Evolutionary conservation across 2,797 vertebrate genomes (phyloP).

Genomic region (Schizopygopsis malacanthus): DNA sequence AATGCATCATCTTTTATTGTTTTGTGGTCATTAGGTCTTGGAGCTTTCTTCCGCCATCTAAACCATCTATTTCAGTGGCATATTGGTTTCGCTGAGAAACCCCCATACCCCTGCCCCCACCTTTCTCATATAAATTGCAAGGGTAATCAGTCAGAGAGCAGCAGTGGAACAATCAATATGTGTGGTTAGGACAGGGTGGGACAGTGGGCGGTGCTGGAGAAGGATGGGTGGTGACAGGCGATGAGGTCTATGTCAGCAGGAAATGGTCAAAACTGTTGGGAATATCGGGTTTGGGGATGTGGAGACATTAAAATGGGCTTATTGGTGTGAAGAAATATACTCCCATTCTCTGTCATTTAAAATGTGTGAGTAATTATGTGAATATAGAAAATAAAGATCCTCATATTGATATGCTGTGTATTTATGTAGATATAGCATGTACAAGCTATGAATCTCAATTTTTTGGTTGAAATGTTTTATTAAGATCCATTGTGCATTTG

Average conservation of each 20-base stretch:
- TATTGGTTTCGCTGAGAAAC: conserved; percentile 36
- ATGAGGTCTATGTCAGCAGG: background rate
- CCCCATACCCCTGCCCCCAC: conserved; percentile 49
- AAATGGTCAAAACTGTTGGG: background rate
- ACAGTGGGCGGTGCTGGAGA: conserved; percentile 7
- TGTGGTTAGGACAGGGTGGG: conserved; percentile 59
- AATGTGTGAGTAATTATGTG: background rate
- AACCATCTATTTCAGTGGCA: conserved; percentile 48
- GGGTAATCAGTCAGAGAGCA: conserved; percentile 67
- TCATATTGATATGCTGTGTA: background rate
- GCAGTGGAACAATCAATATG: conserved; percentile 62
- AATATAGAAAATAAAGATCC: background rate
- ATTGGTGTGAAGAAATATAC: background rate
- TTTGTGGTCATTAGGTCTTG: conserved; percentile 43
- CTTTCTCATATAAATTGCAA: conserved; percentile 63
- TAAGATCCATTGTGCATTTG: background rate
- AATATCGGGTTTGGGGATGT: conserved; percentile 1
- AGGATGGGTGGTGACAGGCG: background rate
- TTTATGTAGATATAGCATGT: background rate
- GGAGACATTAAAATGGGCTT: background rate
- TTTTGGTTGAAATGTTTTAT: background rate
- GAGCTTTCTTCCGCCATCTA: conserved; percentile 45
- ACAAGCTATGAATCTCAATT: background rate
- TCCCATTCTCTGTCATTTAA: background rate
- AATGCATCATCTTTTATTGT: conserved; percentile 29